These are phyloP conservation scores for Drosophila lini DNA, from an alignment of 1,140 invertebrate species.

Conservation along the genomic window DNA sequence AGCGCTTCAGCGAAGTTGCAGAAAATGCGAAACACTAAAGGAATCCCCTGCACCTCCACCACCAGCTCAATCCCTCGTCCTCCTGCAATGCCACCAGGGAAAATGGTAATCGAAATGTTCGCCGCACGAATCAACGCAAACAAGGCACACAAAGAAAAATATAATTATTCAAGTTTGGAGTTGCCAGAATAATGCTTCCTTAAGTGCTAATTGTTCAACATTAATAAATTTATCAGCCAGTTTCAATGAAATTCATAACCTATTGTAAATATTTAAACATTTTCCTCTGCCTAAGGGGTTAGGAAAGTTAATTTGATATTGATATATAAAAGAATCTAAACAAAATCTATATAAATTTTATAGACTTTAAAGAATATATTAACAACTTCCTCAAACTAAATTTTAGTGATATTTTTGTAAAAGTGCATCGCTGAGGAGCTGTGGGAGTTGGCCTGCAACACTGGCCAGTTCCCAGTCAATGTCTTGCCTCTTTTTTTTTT, in stretches of 20 bases:
- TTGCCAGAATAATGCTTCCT: not conserved
- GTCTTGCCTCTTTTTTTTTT: constrained; percentile 44
- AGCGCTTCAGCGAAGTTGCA: constrained; percentile 58
- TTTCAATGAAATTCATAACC: not conserved
- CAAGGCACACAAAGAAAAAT: constrained; percentile 39
- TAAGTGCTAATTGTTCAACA: not conserved
- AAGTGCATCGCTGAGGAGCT: constrained; percentile 31
- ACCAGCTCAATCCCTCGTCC: not conserved
- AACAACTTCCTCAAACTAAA: no score
- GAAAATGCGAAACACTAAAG: constrained; percentile 72
- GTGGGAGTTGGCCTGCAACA: constrained; percentile 34
- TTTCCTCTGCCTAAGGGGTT: no score
- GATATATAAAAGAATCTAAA: no score
- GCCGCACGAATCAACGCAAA: constrained; percentile 57
- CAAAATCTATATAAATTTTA: no score
- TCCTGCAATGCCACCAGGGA: constrained; percentile 32
- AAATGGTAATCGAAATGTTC: constrained; percentile 80
- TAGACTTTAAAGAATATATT: not conserved
- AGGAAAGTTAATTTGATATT: no score
- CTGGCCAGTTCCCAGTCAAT: constrained; percentile 55
- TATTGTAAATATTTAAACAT: not conserved
- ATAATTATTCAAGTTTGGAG: not conserved
- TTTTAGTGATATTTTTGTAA: not conserved
- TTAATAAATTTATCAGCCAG: not conserved
- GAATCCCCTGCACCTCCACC: constrained; percentile 11